Evolutionary conservation across 1,140 invertebrate genomes (phyloP), one percentile per base, ranked within the genome.

Genomic region (Cecropterus lyciades): DNA sequence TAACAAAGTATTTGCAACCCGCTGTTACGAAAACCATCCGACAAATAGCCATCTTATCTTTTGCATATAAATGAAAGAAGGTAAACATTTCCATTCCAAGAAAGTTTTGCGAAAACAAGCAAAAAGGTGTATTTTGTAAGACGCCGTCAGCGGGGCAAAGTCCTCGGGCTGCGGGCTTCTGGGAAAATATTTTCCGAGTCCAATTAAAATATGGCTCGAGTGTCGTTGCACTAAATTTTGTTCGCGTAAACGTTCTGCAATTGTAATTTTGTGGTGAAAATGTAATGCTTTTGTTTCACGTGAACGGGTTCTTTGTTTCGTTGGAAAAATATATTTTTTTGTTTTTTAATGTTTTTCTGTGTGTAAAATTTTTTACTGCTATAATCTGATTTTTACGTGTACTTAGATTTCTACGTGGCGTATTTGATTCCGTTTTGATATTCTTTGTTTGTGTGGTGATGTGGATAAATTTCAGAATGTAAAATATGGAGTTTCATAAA

Each of bases 31-130:
- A 37, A 13, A 10, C 40, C 40, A 14, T 43, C 40, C n/a, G 40
- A 43, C 10, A 43, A 43, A 37, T 52, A 33, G 51, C 51, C 17
- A 40, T 53, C 51, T 53, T 53, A 59, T 59, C 55, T 59, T 45
- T 46, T 57, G 55, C 55, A 53, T 53, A 53, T 40, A 53, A 53
- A 53, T 53, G 51, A 53, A 53, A 40, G 27, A 46, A 17, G 27
- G n/a, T 24, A 57, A 14, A 11, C 17, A 27, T 27, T 13, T 48
- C 27, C 6, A 33, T 48, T 48, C 17, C 56, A 43, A 60, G 43
- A 33, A 48, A 60, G 27, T 59, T 57, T 45, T 46, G 16, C 16
- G 37, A 59, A 59, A 59, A 59, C 42, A 59, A 48, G 56, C 4
- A 48, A 59, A 59, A 46, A 24, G 24, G 14, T 16, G 24, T 27